Base-by-base conservation (phyloP, 2,888 invertebrate genomes). In the Heliconius sara region DNA sequence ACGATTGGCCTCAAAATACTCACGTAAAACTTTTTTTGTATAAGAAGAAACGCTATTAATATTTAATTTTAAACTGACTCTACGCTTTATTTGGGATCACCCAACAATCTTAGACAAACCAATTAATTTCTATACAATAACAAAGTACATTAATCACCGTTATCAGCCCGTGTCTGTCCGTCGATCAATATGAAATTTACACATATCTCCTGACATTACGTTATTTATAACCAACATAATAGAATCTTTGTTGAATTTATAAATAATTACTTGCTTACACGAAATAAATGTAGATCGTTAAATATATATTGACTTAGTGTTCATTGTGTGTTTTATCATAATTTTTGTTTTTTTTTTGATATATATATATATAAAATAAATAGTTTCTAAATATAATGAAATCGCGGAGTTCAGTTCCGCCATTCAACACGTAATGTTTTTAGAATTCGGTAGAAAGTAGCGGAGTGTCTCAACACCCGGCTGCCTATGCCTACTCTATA, bases 221-320 rank as follows among this genome's bases (percentile, higher is more conserved):
- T 80, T 82, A 84, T 83, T 85, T 84, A 85, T 84, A 73, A 47
- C 60, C 79, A 81, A 81, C 83, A 85, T 85, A 85, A 85, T 85
- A 86, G 86, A 83, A 86, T 85, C 85, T 83, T 86, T 86, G 85
- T 86, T 85, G 80, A 84, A 83, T 83, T 84, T 86, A 84, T 83
- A 84, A 85, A 84, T 85, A 83, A 81, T 77, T 63, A 34, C 7
- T n/a, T 68, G 25, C 39, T 9, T 9, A 7, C 27, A 27, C 27
- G 70, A 83, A 81, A 81, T 84, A 84, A 82, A 79, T 83, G 79
- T 82, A 82, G 80, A 81, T 75, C 76, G 79, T 73, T 73, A 52
- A 71, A 73, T 78, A 73, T 73, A 73, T 78, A 74, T 22, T 75
- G 66, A 60, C 67, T 60, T 57, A 65, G 65, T 75, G 65, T 65